Percentiles rank a stretch among this genome's conserved stretches.
These are phyloP conservation scores for Micronycteris hirsuta DNA, from an alignment of 2,113 vertebrate species.

Conservation along the genomic window DNA sequence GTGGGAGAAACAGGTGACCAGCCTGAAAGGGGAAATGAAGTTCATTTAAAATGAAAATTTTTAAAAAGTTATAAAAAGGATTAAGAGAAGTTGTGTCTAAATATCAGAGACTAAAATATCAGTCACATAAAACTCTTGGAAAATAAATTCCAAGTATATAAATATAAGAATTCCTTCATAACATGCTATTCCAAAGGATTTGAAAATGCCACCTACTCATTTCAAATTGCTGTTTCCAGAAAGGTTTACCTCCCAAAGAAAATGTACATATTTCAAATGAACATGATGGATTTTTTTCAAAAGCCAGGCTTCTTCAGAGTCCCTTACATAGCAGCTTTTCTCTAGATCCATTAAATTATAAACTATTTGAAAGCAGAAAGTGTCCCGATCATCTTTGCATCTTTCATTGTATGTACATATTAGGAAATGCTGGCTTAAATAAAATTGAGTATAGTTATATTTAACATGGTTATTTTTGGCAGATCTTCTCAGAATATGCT, in stretches of 20 bases:
- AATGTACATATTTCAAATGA: slow-evolving; percentile 30
- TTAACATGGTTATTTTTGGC: background rate
- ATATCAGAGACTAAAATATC: background rate
- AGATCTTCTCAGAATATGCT: slow-evolving; percentile 3
- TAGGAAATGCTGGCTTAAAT: background rate
- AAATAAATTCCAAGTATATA: slow-evolving; percentile 31
- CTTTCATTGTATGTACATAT: background rate
- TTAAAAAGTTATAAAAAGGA: background rate
- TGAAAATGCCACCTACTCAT: slow-evolving; percentile 8
- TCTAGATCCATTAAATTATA: slow-evolving; percentile 26
- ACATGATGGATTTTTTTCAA: background rate
- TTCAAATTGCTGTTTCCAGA: slow-evolving; percentile 21
- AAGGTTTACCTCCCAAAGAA: slow-evolving; percentile 17
- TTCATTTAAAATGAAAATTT: background rate
- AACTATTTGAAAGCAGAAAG: background rate
- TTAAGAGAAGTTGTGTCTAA: background rate
- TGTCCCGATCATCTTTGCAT: background rate
- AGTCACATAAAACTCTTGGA: slow-evolving; percentile 15
- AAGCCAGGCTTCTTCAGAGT: background rate
- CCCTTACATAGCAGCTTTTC: background rate
- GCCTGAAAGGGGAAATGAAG: background rate
- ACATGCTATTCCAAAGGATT: background rate
- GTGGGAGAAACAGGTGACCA: slow-evolving; percentile 25
- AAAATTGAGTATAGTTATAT: background rate
- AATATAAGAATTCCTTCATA: background rate